Evolutionary conservation across 1,140 invertebrate species (phyloP), one percentile per base, ranked within the genome.

Genomic region (Dreissena polymorpha): DNA sequence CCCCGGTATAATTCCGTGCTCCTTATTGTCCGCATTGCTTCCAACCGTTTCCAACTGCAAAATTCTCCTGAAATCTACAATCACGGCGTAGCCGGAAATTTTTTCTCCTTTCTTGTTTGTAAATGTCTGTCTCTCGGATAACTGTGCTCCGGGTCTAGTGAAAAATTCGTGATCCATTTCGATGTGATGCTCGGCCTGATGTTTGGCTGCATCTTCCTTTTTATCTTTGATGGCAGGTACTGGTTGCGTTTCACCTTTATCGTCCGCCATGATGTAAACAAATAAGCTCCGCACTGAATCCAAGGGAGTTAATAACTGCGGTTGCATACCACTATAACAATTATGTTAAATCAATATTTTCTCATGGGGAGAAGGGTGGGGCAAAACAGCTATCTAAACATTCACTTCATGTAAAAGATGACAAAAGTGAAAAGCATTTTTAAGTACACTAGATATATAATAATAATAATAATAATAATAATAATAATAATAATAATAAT

Each of bases 261-360:
- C 65, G 69, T 85, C 86, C 83, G 89, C 88, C 89, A 90, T 90
- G 76, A 85, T 90, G 87, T 89, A 87, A 90, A 90, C 89, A 90
- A 86, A 85, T 63, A 83, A 87, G 88, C 81, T 70, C 81, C 86
- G 89, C 86, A 86, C 85, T 77, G 83, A 90, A 90, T 90, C 55
- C 57, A 82, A 74, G 79, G 79, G 78, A 81, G 49, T 27, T 39
- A 82, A 82, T 65, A 53, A 13, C 18, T 63, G 18, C 23, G 57
- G 18, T 63, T 23, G 39, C 39, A 39, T 39, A 5, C 39, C 39
- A 39, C n/a, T n/a, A n/a, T n/a, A n/a, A n/a, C n/a, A n/a, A n/a
- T n/a, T n/a, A n/a, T n/a, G n/a, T n/a, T n/a, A n/a, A n/a, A n/a
- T n/a, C n/a, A n/a, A n/a, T n/a, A n/a, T n/a, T n/a, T n/a, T n/a